phyloP scores from a whole-genome alignment of 2,797 vertebrate species.

The Menidia menidia region DNA sequence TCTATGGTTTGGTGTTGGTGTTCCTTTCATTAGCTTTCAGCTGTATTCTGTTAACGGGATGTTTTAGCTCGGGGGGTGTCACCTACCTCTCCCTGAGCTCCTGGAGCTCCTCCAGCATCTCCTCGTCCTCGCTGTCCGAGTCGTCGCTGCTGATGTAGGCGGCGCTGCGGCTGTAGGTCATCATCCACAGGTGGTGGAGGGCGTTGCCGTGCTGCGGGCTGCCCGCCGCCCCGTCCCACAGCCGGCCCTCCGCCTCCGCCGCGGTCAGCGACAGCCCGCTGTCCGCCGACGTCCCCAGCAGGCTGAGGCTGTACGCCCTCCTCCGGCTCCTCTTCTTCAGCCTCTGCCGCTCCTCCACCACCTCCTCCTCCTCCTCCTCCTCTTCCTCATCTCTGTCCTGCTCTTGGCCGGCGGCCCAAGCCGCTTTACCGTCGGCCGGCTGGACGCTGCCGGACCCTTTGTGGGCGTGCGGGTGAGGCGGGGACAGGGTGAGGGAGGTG shows the following conservation, averaged over 20 bases:
- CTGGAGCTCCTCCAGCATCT: slow-evolving; percentile 93
- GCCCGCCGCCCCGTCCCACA: slow-evolving; percentile 75
- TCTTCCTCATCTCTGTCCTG: slow-evolving; percentile 18
- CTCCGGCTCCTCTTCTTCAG: slow-evolving; percentile 70
- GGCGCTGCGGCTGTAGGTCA: slow-evolving; percentile 85
- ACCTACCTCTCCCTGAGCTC: slow-evolving; percentile 93
- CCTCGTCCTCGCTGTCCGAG: slow-evolving; percentile 90
- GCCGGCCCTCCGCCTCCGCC: slow-evolving; percentile 65
- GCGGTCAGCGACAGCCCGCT: slow-evolving; percentile 75
- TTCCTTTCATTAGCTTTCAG: no score
- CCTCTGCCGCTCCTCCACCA: slow-evolving; percentile 54
- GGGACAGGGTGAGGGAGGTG: slow-evolving; percentile 59
- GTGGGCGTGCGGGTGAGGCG: slow-evolving; percentile 55
- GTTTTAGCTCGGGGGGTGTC: not conserved
- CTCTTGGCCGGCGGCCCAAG: slow-evolving; percentile 38
- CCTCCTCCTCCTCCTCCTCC: slow-evolving; percentile 41
- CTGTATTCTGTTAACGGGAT: no score
- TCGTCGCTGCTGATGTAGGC: slow-evolving; percentile 92
- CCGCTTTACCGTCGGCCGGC: slow-evolving; percentile 38
- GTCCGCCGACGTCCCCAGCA: slow-evolving; percentile 79
- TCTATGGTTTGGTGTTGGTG: no score
- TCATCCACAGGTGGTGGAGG: slow-evolving; percentile 91
- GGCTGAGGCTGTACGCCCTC: slow-evolving; percentile 71
- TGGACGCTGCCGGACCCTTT: slow-evolving; percentile 37
- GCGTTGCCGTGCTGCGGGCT: slow-evolving; percentile 79